A percentile compares a stretch with the other conserved stretches of the same genome.
phyloP scores from a whole-genome alignment of 2,113 vertebrate species.

The Microtus oregoni region DNA sequence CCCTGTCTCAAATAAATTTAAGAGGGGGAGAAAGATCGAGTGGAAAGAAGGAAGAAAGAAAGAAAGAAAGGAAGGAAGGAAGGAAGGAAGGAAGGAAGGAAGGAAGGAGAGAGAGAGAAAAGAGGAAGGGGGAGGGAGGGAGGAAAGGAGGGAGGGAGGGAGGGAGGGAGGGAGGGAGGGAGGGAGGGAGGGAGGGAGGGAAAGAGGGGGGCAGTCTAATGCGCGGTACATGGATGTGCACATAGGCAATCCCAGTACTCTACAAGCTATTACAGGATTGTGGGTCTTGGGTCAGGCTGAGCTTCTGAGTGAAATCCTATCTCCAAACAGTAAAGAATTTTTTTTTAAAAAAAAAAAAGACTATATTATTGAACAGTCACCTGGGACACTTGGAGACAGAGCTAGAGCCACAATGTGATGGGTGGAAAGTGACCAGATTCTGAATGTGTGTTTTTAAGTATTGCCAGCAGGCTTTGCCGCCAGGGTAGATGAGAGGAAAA shows the following conservation, averaged over 20 bases:
- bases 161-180: too few species aligned
- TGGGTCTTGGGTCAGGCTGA: not conserved
- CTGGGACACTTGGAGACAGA: not conserved
- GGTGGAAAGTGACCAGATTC: not conserved
- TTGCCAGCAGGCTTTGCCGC: not conserved
- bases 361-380: not conserved
- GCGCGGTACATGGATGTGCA: not conserved
- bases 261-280: not conserved
- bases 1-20: not conserved
- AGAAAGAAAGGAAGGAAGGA: too few species aligned
- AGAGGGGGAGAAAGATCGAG: not conserved
- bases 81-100: too few species aligned
- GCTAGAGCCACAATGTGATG: not conserved
- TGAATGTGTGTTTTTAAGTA: not conserved
- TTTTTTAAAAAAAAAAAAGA: not conserved
- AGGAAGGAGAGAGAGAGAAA: fast-evolving
- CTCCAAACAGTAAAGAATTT: not conserved
- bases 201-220: not conserved
- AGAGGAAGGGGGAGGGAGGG: too few species aligned
- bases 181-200: fast-evolving
- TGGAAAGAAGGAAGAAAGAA: fast-evolving
- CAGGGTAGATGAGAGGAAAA: not conserved
- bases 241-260: not conserved
- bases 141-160: fast-evolving
- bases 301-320: not conserved